Percentiles rank a stretch among this genome's conserved stretches.
phyloP scores from a whole-genome alignment of 2,113 vertebrate species.

The Neolamprologus variostigma region DNA sequence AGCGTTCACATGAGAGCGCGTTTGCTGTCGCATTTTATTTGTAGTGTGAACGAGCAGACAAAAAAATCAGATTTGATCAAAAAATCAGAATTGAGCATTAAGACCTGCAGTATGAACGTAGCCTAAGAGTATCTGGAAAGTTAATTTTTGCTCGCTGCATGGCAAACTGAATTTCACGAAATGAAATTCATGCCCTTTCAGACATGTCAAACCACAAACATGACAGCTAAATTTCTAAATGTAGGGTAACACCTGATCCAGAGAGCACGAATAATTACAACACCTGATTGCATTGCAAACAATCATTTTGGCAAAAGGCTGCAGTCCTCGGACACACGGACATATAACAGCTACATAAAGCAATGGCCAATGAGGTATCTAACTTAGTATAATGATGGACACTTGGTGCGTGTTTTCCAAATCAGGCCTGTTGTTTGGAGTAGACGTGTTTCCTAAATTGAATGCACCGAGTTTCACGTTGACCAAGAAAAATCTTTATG shows the following conservation, averaged over 20 bases:
- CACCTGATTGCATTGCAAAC: neutral
- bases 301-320: neutral
- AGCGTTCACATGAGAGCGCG: too few relatives aligned
- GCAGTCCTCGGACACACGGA: neutral
- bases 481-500: neutral
- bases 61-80: too few relatives aligned
- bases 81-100: too few relatives aligned
- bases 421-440: constrained; percentile 16
- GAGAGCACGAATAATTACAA: neutral
- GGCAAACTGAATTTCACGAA: too few relatives aligned
- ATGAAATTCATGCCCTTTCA: neutral
- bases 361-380: neutral
- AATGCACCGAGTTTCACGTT: neutral
- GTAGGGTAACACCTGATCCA: neutral
- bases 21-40: too few relatives aligned
- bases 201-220: neutral
- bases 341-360: neutral
- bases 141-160: neutral
- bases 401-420: constrained; percentile 35
- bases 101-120: too few relatives aligned
- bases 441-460: neutral
- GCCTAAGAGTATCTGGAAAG: neutral
- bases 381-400: neutral
- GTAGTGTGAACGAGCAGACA: too few relatives aligned
- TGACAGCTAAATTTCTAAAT: neutral